Percentiles rank a stretch among this genome's conserved stretches.
These are phyloP conservation scores for Meiosimyza platycephala DNA, from an alignment of 2,888 invertebrate genomes.

Conservation along the genomic window DNA sequence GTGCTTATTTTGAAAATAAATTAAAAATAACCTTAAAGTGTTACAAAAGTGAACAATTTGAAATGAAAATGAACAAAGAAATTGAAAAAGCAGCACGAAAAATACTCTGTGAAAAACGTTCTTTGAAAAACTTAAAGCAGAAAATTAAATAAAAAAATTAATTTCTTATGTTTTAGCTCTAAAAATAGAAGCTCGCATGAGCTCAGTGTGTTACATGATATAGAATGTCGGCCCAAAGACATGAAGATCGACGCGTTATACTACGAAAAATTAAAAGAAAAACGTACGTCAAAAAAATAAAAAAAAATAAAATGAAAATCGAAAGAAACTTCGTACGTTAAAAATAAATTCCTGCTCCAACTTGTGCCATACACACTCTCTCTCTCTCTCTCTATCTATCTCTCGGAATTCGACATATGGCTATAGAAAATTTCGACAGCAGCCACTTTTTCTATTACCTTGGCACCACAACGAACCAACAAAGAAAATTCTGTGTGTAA, in stretches of 20 bases:
- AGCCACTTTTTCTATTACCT: background rate
- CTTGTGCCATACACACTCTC: background rate
- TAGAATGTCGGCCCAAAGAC: conserved; percentile 39
- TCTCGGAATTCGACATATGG: background rate
- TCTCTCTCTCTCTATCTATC: conserved; percentile 1
- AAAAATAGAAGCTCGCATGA: conserved; percentile 52
- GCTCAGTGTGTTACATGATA: conserved; percentile 59
- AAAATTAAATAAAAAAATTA: conserved; percentile 26
- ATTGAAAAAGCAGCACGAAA: background rate
- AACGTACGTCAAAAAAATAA: background rate
- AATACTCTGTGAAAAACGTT: background rate
- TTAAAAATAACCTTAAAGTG: background rate
- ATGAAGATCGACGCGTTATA: conserved; percentile 28
- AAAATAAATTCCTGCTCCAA: conserved; percentile 14
- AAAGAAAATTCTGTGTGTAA: background rate
- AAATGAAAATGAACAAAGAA: no score
- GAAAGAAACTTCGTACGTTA: background rate
- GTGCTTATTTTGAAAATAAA: background rate
- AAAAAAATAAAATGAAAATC: conserved; percentile 4
- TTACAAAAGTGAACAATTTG: no score
- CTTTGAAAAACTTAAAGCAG: background rate
- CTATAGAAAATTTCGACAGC: background rate
- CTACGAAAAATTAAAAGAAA: conserved; percentile 10
- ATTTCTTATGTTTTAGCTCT: conserved; percentile 45
- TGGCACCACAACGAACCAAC: conserved; percentile 7